These are phyloP conservation scores for Serinus canaria DNA, from an alignment of 2,113 vertebrate genomes.

Conservation along the genomic window DNA sequence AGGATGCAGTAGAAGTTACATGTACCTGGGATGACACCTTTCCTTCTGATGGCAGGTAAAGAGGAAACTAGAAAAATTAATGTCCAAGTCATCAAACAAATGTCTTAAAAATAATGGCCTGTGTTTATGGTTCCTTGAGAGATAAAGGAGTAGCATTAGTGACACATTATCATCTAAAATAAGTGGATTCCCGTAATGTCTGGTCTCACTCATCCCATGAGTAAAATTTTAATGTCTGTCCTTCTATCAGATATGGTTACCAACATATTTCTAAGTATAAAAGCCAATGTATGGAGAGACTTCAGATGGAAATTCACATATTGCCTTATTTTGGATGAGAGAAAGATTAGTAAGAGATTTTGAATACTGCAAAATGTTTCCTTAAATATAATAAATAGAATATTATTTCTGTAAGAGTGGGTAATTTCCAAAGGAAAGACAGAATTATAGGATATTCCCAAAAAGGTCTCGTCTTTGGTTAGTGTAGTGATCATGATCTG, in stretches of 20 bases:
- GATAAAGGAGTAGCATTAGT: neutral
- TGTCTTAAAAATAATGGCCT: neutral
- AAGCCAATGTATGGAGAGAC: neutral
- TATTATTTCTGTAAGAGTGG: neutral
- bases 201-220: neutral
- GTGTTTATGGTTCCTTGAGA: neutral
- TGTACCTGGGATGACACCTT: neutral
- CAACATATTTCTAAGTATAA: neutral
- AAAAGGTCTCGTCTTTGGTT: neutral
- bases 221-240: neutral
- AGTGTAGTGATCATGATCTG: neutral
- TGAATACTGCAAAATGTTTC: neutral
- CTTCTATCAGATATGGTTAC: neutral
- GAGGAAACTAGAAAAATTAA: neutral
- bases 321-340: neutral
- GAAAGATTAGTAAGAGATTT: neutral
- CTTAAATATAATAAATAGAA: neutral
- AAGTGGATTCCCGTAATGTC: neutral
- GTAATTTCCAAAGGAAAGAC: neutral
- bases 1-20: neutral
- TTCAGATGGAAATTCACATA: neutral
- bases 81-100: neutral
- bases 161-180: neutral
- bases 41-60: neutral
- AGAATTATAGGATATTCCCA: neutral